These are phyloP conservation scores for Rhea pennata DNA, from an alignment of 2,113 vertebrate genomes.

Conservation along the genomic window DNA sequence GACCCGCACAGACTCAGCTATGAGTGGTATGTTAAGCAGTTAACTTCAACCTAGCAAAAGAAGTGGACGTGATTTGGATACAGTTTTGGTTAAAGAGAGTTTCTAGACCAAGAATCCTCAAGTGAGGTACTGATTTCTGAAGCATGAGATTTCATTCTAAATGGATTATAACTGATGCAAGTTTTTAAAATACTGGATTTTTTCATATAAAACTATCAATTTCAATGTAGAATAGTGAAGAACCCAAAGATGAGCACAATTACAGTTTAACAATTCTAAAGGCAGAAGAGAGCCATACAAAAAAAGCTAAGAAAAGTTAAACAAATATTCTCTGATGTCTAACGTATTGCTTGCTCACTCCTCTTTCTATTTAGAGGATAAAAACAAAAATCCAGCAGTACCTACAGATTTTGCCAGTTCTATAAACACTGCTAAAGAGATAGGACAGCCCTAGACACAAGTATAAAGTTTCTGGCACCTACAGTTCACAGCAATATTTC, in stretches of 20 bases:
- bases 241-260: not conserved
- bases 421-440: not conserved
- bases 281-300: not conserved
- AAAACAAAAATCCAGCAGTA: not conserved
- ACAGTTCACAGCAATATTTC: not conserved
- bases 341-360: not conserved
- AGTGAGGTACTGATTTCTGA: not conserved
- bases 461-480: not conserved
- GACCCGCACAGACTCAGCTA: constrained; percentile 52
- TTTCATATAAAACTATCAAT: not conserved
- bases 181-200: not conserved
- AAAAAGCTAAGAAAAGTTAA: not conserved
- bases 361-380: not conserved
- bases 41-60: constrained; percentile 58
- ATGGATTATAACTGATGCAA: not conserved
- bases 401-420: not conserved
- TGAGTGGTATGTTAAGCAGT: constrained; percentile 46
- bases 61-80: constrained; percentile 40
- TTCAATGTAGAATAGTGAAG: not conserved
- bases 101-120: not conserved
- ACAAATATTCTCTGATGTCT: not conserved
- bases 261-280: not conserved
- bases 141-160: not conserved
- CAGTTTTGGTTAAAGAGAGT: not conserved
- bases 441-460: not conserved